Base-by-base conservation (phyloP, 2,797 vertebrate species). In the Ciconia nigra region DNA sequence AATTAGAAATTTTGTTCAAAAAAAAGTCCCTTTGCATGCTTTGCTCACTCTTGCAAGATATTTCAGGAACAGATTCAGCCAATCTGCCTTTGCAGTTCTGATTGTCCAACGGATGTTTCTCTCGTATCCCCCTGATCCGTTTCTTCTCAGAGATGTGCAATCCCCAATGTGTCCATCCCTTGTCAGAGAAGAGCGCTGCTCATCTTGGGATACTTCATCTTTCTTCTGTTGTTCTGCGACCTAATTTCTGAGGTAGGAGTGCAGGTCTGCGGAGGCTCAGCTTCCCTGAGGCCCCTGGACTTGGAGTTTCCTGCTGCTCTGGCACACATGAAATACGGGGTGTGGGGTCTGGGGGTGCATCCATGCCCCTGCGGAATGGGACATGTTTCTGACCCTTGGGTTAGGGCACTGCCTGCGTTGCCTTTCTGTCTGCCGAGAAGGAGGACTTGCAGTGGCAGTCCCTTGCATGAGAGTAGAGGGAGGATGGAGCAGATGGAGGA, bases 401-500 rank as follows among this genome's bases (percentile, higher is more conserved):
- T 5, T 77, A 66, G 33, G 67, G 41, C 55, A 58, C 26, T 57
- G 63, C n/a, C 49, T 52, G 41, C 5, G 2, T 92, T 84, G 67
- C 65, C 67, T 55, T 83, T 58, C 77, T 55, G 44, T 42, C 71
- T 8, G 10, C 61, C 0, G 9, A 61, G 62, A 29, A 72, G 51
- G 25, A 35, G 35, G 63, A 42, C 57, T 74, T 25, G 69, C 16
- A 33, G 77, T 7, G 13, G 69, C 80, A 69, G 76, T n/a, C 63
- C 44, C 39, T 37, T 21, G 21, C 11, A 3, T 0, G 0, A 41
- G 71, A 63, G 42, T 3, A 35, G 77, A 91, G 93, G 37, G 81
- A 93, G 89, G 79, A 95, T 54, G 77, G 81, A 96, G 84, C 89
- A 96, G 94, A 89, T 97, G 90, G 92, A 91, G 61, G 52, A 94